phyloP scores from a whole-genome alignment of 2,797 vertebrate genomes.

The Scarus forsteni region DNA sequence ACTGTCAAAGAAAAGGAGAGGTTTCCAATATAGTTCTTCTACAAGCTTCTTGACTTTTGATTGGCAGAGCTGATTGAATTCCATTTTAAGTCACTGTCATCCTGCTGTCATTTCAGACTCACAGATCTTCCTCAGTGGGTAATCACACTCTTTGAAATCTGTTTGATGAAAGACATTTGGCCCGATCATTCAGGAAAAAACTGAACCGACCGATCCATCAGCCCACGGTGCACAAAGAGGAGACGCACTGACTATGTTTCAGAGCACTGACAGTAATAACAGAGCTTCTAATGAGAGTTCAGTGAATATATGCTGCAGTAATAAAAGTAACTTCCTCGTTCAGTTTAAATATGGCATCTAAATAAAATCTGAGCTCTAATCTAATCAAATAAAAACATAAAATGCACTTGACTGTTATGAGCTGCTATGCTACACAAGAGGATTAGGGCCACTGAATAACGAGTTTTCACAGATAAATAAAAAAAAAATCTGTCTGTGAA shows the following conservation, averaged over 20 bases:
- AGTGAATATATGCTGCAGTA: neutral
- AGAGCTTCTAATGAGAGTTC: conserved; percentile 11
- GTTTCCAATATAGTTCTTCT: conserved; percentile 67
- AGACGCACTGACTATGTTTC: conserved; percentile 25
- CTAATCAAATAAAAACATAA: neutral
- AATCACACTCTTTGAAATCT: conserved; percentile 65
- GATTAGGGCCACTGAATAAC: no score
- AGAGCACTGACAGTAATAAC: conserved; percentile 3
- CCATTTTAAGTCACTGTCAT: conserved; percentile 60
- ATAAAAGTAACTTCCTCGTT: neutral
- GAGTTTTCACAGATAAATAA: no score
- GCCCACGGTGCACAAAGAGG: conserved; percentile 28
- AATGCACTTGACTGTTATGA: no score
- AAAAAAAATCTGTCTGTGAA: no score
- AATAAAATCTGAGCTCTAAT: neutral
- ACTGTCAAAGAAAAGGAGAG: conserved; percentile 55
- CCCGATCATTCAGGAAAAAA: conserved; percentile 62
- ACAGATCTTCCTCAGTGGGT: conserved; percentile 52
- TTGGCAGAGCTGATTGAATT: conserved; percentile 70
- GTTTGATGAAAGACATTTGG: conserved; percentile 73
- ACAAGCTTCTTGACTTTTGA: conserved; percentile 60
- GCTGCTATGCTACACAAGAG: no score
- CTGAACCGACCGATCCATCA: conserved; percentile 58
- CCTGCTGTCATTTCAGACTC: conserved; percentile 61
- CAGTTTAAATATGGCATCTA: conserved; percentile 9